A percentile compares a stretch with the other conserved stretches of the same genome.
Conservation (phyloP, 2,113 vertebrate genomes). For the Vidua chalybeata region DNA sequence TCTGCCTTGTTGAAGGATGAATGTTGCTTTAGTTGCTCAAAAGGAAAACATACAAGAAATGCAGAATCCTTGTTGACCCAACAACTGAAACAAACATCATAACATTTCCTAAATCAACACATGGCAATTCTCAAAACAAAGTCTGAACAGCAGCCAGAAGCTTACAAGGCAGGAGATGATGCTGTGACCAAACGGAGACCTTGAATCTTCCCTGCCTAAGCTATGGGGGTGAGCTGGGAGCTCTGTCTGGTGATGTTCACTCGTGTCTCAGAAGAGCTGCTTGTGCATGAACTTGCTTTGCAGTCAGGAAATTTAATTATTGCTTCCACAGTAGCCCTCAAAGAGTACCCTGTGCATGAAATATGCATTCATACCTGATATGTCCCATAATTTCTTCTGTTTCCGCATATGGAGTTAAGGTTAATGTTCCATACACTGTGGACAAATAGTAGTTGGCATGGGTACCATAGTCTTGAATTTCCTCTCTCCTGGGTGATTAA, state of each 20-base stretch:
- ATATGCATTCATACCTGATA: not conserved
- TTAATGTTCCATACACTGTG: slow-evolving; percentile 49
- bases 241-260: not conserved
- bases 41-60: slow-evolving; percentile 17
- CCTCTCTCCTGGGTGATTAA: slow-evolving; percentile 42
- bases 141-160: not conserved
- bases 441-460: slow-evolving; percentile 46
- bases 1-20: not conserved
- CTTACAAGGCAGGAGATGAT: not conserved
- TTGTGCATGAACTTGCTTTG: not conserved
- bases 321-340: not conserved
- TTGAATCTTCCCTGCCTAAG: not conserved
- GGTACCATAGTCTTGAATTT: slow-evolving; percentile 36
- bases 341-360: slow-evolving; percentile 6
- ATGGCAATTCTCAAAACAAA: slow-evolving; percentile 25
- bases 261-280: not conserved
- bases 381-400: not conserved
- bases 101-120: slow-evolving; percentile 27
- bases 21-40: slow-evolving; percentile 7
- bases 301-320: slow-evolving; percentile 36
- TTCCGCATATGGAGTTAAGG: slow-evolving; percentile 25
- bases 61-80: not conserved
- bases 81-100: slow-evolving; percentile 5
- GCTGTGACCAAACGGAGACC: not conserved
- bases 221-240: not conserved